phyloP scores from a whole-genome alignment of 2,888 invertebrate species.

The Zelleria hepariella region DNA sequence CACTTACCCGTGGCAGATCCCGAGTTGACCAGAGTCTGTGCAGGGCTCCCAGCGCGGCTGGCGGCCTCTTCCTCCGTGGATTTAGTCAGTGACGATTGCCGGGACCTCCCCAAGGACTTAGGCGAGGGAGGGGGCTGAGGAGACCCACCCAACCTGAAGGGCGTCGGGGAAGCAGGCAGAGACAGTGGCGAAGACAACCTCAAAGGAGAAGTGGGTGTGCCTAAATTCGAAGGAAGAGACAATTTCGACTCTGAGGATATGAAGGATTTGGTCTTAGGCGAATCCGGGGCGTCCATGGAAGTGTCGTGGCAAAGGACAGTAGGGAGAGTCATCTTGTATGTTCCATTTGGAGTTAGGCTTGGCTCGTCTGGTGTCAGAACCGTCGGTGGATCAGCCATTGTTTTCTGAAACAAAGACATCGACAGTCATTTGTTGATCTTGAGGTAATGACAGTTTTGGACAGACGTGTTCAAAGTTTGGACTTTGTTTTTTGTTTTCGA shows the following conservation, averaged over 20 bases:
- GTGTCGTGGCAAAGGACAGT: conserved; percentile 46
- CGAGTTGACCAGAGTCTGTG: conserved; percentile 22
- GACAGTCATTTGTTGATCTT: background rate
- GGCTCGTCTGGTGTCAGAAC: background rate
- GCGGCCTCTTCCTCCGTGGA: background rate
- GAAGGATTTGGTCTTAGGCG: conserved; percentile 29
- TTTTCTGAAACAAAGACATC: conserved; percentile 35
- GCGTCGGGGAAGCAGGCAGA: conserved; percentile 46
- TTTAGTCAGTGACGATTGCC: conserved; percentile 8
- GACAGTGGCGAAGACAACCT: conserved; percentile 50
- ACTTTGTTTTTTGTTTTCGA: too few species aligned
- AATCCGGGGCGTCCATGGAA: conserved; percentile 26
- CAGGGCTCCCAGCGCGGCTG: background rate
- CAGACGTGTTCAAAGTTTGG: too few species aligned
- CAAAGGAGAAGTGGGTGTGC: conserved; percentile 53
- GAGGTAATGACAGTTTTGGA: too few species aligned
- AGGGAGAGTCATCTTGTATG: conserved; percentile 45
- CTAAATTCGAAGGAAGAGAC: conserved; percentile 51
- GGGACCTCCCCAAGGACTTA: conserved; percentile 33
- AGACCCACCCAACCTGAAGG: conserved; percentile 29
- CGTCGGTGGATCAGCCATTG: conserved; percentile 43
- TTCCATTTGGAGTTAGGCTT: conserved; percentile 20
- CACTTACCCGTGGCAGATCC: conserved; percentile 61
- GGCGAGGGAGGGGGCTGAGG: conserved; percentile 28
- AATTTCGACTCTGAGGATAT: conserved; percentile 52